Evolutionary conservation across 2,888 invertebrate species (phyloP).

Genomic region (Seladonia tumulorum): DNA sequence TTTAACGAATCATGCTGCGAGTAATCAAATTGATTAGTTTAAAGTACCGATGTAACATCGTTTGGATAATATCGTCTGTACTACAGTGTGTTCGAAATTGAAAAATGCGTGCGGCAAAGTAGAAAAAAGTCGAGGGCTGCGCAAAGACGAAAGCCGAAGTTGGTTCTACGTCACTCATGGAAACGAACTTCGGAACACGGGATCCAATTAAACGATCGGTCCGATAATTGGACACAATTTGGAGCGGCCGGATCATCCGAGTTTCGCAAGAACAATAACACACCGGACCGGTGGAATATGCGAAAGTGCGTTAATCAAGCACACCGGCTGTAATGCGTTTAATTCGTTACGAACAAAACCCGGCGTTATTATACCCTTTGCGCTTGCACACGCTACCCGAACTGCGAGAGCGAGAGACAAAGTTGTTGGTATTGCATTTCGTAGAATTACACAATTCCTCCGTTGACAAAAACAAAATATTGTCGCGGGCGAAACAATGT

Average conservation of each 20-base stretch:
- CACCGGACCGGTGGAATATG: too few relatives aligned
- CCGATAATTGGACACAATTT: constrained; percentile 62
- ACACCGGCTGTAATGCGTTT: constrained; percentile 15
- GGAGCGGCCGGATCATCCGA: constrained; percentile 51
- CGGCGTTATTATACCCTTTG: background rate
- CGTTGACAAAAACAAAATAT: background rate
- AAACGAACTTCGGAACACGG: constrained; percentile 33
- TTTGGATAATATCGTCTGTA: too few relatives aligned
- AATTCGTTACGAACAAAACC: background rate
- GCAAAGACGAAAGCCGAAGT: background rate
- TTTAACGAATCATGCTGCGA: background rate
- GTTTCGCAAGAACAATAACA: constrained; percentile 27
- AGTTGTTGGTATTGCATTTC: background rate
- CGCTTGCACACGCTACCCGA: background rate
- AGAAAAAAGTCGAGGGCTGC: background rate
- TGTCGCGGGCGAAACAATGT: background rate
- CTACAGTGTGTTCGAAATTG: background rate
- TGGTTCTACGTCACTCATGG: constrained; percentile 59
- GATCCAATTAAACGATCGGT: constrained; percentile 60
- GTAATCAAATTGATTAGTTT: background rate
- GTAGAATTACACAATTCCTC: background rate
- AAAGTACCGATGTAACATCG: background rate
- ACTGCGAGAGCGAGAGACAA: background rate
- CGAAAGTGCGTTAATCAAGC: constrained; percentile 27
- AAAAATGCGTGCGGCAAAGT: background rate